Conservation (phyloP, 1,140 invertebrate species). For the Trichogramma pretiosum region DNA sequence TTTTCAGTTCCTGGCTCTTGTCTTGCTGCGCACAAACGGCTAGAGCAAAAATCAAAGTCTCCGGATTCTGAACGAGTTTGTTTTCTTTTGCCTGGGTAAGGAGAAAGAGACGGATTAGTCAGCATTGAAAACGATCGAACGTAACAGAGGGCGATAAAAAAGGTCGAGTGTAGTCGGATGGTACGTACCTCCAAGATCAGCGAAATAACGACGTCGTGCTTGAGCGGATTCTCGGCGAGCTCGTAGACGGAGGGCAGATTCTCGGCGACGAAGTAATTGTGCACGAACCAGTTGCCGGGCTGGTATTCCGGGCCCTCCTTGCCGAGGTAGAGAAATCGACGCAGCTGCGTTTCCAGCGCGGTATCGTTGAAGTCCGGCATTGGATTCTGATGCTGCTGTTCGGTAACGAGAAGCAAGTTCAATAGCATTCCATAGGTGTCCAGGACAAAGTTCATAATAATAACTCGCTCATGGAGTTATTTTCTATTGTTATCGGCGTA, state of each 20-base stretch:
- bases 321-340: conserved; percentile 47
- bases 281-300: conserved; percentile 48
- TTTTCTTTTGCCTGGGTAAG: conserved; percentile 47
- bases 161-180: neutral
- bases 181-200: conserved; percentile 11
- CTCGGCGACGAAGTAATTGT: conserved; percentile 44
- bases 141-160: neutral
- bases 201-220: conserved; percentile 9
- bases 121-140: too few species aligned
- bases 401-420: too few species aligned
- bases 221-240: conserved; percentile 27
- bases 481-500: too few species aligned
- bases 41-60: conserved; percentile 52
- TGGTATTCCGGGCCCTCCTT: conserved; percentile 49
- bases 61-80: conserved; percentile 45
- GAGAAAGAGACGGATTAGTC: too few species aligned
- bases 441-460: too few species aligned
- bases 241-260: conserved; percentile 42
- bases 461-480: too few species aligned
- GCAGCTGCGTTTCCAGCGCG: conserved; percentile 32
- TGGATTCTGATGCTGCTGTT: too few species aligned
- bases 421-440: too few species aligned
- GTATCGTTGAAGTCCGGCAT: conserved; percentile 18
- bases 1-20: conserved; percentile 35
- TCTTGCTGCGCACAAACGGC: conserved; percentile 47